Evolutionary conservation across 2,797 vertebrate genomes (phyloP).

Genomic region (Microctenopoma steveboyesi): DNA sequence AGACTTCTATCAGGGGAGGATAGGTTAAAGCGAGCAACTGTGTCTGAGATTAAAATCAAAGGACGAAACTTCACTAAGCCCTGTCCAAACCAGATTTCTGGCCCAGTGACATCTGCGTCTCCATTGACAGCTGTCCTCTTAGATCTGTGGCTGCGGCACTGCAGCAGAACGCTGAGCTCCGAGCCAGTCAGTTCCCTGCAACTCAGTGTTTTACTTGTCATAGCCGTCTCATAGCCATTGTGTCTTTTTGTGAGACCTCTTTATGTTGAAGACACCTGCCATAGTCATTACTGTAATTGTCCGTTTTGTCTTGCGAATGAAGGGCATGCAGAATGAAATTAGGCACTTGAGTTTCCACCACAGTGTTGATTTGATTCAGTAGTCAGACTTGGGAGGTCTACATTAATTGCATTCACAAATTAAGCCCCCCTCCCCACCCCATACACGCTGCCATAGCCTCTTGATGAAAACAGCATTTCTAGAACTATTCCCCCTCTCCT

Average conservation of each 20-base stretch:
- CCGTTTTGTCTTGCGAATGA: slow-evolving; percentile 61
- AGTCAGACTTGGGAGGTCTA: slow-evolving; percentile 67
- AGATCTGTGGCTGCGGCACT: slow-evolving; percentile 35
- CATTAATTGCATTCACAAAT: slow-evolving; percentile 76
- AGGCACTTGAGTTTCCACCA: slow-evolving; percentile 64
- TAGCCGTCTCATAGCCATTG: slow-evolving; percentile 1
- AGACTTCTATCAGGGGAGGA: slow-evolving; percentile 22
- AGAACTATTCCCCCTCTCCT: slow-evolving; percentile 37
- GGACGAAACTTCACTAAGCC: slow-evolving; percentile 44
- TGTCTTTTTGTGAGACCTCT: slow-evolving; percentile 38
- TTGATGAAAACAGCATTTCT: slow-evolving; percentile 58
- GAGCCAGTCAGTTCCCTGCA: slow-evolving; percentile 5
- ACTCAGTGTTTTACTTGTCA: slow-evolving; percentile 39
- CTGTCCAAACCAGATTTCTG: slow-evolving; percentile 37
- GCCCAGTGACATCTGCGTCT: slow-evolving; percentile 34
- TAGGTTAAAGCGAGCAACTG: slow-evolving; percentile 49
- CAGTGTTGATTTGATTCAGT: slow-evolving; percentile 71
- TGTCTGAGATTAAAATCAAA: slow-evolving; percentile 62
- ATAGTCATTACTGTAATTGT: slow-evolving; percentile 63
- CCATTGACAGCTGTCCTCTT: slow-evolving; percentile 59
- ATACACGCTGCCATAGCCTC: slow-evolving; percentile 31
- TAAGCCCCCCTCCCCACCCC: slow-evolving; percentile 11
- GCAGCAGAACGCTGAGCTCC: slow-evolving; percentile 13
- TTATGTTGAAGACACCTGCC: slow-evolving; percentile 63
- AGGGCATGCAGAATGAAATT: slow-evolving; percentile 65